Conservation (phyloP, 2,888 invertebrate species). For the Gymnosoma rotundatum region DNA sequence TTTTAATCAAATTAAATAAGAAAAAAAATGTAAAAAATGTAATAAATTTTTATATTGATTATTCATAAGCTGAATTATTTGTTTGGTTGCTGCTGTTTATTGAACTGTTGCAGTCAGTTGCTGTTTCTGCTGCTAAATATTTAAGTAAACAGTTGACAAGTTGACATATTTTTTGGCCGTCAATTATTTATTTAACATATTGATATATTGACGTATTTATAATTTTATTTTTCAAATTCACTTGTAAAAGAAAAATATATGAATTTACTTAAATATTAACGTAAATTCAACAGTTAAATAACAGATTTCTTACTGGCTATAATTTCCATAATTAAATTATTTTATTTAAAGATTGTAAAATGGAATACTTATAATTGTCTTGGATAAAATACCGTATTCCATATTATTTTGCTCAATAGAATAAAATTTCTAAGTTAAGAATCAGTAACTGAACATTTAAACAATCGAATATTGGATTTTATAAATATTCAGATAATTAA, state of each 20-base stretch:
- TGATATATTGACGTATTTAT: not conserved
- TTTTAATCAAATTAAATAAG: constrained; percentile 40
- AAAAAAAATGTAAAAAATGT: constrained; percentile 19
- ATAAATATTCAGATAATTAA: too few relatives aligned
- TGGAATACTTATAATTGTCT: too few relatives aligned
- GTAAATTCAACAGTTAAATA: constrained; percentile 17
- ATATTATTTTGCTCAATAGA: too few relatives aligned
- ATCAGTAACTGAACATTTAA: too few relatives aligned
- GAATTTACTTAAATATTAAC: not conserved
- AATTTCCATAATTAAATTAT: not conserved
- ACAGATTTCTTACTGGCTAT: not conserved
- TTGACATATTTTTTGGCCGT: constrained; percentile 46
- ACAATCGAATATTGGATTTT: too few relatives aligned
- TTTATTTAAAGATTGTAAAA: too few relatives aligned
- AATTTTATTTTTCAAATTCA: too few relatives aligned
- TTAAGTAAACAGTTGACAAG: constrained; percentile 35
- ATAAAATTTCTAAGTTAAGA: too few relatives aligned
- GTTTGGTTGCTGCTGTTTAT: not conserved
- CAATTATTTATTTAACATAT: constrained; percentile 54
- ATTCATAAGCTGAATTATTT: constrained; percentile 34
- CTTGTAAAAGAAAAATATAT: not conserved
- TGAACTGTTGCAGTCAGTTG: not conserved
- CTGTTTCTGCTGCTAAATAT: not conserved
- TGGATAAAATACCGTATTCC: too few relatives aligned
- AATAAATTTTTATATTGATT: constrained; percentile 38